Conservation (phyloP, 2,113 vertebrate genomes). For the Nesogale talazaci region DNA sequence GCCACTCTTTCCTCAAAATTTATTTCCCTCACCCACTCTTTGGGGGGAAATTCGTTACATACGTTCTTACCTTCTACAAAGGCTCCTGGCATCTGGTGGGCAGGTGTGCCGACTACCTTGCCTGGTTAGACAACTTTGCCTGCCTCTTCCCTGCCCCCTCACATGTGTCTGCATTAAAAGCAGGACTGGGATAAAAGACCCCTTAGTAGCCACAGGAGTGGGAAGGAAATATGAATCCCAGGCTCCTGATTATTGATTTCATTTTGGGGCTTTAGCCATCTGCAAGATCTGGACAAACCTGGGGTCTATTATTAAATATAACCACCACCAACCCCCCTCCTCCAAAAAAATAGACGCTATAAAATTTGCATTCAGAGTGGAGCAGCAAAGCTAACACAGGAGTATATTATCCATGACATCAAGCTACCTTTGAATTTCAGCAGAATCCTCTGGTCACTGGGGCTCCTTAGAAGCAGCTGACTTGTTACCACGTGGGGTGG, state of each 20-base stretch:
- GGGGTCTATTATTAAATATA: constrained; percentile 8
- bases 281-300: constrained; percentile 22
- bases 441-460: background rate
- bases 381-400: background rate
- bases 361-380: constrained; percentile 2
- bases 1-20: constrained; percentile 62
- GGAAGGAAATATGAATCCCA: constrained; percentile 36
- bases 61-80: constrained; percentile 55
- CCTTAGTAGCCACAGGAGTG: background rate
- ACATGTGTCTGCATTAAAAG: constrained; percentile 15
- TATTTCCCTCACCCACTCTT: constrained; percentile 62
- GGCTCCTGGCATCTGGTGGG: constrained; percentile 58
- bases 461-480: background rate
- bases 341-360: background rate
- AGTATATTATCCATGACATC: background rate
- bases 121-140: constrained; percentile 53
- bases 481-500: too few species aligned
- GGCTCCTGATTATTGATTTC: background rate
- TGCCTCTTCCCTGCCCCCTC: constrained; percentile 15
- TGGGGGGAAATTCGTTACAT: constrained; percentile 54
- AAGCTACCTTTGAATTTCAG: background rate
- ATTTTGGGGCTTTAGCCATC: background rate
- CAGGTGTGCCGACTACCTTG: constrained; percentile 40
- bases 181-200: background rate
- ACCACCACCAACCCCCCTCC: background rate